These are phyloP conservation scores for Tachycineta bicolor DNA, from an alignment of 2,113 vertebrate genomes.

Conservation along the genomic window DNA sequence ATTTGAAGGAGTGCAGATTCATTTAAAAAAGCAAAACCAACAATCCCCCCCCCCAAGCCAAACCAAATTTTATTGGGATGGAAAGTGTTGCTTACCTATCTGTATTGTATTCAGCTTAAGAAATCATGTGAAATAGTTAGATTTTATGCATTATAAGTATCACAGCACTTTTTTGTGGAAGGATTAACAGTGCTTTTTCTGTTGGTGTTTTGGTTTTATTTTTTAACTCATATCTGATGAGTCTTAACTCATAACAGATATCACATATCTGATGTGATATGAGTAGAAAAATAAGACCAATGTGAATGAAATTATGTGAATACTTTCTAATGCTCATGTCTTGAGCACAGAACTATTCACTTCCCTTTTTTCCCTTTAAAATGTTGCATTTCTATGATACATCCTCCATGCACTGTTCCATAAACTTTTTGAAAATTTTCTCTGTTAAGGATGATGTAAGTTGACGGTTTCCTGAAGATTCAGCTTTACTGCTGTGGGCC, in stretches of 20 bases:
- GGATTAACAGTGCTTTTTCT: neutral
- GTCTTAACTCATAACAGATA: too few relatives aligned
- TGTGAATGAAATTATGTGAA: neutral
- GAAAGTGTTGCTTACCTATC: neutral
- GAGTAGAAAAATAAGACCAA: too few relatives aligned
- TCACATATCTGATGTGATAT: too few relatives aligned
- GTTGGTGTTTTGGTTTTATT: neutral
- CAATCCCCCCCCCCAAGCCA: accelerated
- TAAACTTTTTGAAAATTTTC: neutral
- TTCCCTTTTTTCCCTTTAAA: neutral
- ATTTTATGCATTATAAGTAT: neutral
- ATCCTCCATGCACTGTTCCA: neutral
- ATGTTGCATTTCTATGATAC: neutral
- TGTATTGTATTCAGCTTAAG: neutral
- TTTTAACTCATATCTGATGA: neutral
- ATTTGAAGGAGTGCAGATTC: neutral
- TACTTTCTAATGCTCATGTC: neutral
- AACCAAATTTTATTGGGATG: neutral
- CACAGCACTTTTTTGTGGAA: neutral
- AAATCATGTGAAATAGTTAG: neutral
- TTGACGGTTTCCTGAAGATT: neutral
- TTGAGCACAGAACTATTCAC: neutral
- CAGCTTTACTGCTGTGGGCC: neutral
- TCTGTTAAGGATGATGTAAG: neutral
- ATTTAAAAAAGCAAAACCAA: neutral